phyloP scores from a whole-genome alignment of 1,140 invertebrate genomes.

The Plectus sambesii region DNA sequence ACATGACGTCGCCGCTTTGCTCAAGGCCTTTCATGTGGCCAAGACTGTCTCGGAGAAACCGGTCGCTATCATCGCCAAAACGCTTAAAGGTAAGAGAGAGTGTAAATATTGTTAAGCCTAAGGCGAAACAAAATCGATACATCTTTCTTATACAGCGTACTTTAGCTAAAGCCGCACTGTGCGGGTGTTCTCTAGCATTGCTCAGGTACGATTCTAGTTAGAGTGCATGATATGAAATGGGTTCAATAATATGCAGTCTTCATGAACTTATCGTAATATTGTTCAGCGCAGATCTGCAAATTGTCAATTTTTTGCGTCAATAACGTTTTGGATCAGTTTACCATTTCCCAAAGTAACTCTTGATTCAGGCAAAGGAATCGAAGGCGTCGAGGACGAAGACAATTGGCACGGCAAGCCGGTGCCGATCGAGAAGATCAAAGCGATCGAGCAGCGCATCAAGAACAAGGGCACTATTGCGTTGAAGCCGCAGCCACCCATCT shows the following conservation, averaged over 20 bases:
- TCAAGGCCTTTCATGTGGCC: slow-evolving; percentile 54
- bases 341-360: too few relatives aligned
- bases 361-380: slow-evolving; percentile 49
- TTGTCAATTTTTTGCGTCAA: too few relatives aligned
- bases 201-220: too few relatives aligned
- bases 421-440: slow-evolving; percentile 63
- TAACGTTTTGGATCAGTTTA: too few relatives aligned
- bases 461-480: slow-evolving; percentile 55
- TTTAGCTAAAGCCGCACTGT: slow-evolving; percentile 12
- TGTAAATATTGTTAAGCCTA: slow-evolving; percentile 52
- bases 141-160: too few relatives aligned
- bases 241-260: too few relatives aligned
- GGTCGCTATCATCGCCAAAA: slow-evolving; percentile 85
- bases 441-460: slow-evolving; percentile 56
- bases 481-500: slow-evolving; percentile 56
- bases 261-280: too few relatives aligned
- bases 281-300: too few relatives aligned
- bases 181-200: too few relatives aligned
- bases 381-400: slow-evolving; percentile 72
- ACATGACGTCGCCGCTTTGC: slow-evolving; percentile 75
- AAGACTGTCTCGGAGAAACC: slow-evolving; percentile 74
- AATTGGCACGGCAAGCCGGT: slow-evolving; percentile 97
- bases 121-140: too few relatives aligned
- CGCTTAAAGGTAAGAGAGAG: slow-evolving; percentile 85
- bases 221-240: too few relatives aligned